Percentiles rank a stretch among this genome's conserved stretches.
These are phyloP conservation scores for Telmatherina bonti DNA, from an alignment of 2,797 vertebrate genomes.

Conservation along the genomic window DNA sequence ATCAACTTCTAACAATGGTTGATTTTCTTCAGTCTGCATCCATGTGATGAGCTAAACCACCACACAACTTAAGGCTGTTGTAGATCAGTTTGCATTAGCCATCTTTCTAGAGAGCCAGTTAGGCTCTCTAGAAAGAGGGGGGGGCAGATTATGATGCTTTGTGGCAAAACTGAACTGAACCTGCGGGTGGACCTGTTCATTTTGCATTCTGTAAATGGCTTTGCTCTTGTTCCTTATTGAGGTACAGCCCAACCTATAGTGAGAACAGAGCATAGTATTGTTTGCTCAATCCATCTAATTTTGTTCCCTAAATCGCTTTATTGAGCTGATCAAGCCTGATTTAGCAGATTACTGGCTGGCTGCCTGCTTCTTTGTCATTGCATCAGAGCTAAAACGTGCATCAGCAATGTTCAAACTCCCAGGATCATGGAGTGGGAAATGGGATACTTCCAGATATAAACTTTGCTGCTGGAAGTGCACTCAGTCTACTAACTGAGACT, in stretches of 20 bases:
- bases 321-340: conserved; percentile 74
- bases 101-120: too few relatives aligned
- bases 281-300: conserved; percentile 74
- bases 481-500: background rate
- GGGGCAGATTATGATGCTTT: background rate
- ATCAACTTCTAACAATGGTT: too few relatives aligned
- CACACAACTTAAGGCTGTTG: background rate
- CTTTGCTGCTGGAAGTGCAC: too few relatives aligned
- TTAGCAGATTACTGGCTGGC: conserved; percentile 71
- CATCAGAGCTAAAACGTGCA: conserved; percentile 59
- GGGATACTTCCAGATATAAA: background rate
- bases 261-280: conserved; percentile 74
- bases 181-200: conserved; percentile 34
- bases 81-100: background rate
- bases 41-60: background rate
- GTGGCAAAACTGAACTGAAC: background rate
- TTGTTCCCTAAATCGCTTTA: conserved; percentile 67
- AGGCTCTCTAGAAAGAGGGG: background rate
- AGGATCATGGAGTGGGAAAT: conserved; percentile 7
- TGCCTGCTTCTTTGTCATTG: conserved; percentile 39
- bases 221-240: conserved; percentile 14
- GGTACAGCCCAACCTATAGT: conserved; percentile 35
- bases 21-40: background rate
- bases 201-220: background rate
- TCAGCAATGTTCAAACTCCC: conserved; percentile 25